Evolutionary conservation across 2,797 vertebrate genomes (phyloP), one percentile per base, ranked within the genome.

Genomic region (Toxotes lorentzi): DNA sequence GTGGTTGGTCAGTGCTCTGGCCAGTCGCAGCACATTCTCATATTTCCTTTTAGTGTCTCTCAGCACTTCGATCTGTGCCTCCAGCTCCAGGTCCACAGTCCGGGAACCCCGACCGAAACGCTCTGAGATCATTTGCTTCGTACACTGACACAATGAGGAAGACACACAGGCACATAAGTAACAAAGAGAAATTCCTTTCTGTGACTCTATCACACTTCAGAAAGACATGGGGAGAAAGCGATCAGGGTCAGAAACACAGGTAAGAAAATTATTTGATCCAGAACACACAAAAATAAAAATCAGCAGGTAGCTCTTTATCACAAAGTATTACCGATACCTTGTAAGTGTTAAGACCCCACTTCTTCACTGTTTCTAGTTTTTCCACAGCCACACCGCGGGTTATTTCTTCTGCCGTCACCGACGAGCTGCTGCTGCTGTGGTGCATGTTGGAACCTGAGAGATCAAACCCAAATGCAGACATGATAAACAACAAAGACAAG

Each of bases 11-110:
- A 99, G 95, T 0, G 96, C 97, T 83, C 97, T 92, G 0, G 97
- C 97, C 89, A 99, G 86, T 70, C 96, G 95, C 89, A 99, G 95
- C 54, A 99, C 94, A 0, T 88, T 95, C 92, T 99, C 97, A 13
- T 99, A 99, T 91, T 98, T 98, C 88, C 95, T 96, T 91, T 98
- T 99, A 1, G 98, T 99, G 94, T 99, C 97, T 10, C 98, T 94
- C 67, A 99, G 93, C 76, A 98, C 95, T 75, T 99, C 97, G 0
- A 99, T 98, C 94, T 99, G 97, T 0, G 97, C 95, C 92, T 99
- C 98, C 88, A 99, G 95, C 91, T 99, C 97, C 88, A 98, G 91
- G 86, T 99, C 98, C 87, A 99, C 97, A 0, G 98, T 99, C 82
- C 97, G 95, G 2, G 97, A 98, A 4, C 98, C 98, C 0, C 97